Percentiles rank a stretch among this genome's conserved stretches.
Conservation (phyloP, 2,113 vertebrate genomes). For the Chaetops frenatus region DNA sequence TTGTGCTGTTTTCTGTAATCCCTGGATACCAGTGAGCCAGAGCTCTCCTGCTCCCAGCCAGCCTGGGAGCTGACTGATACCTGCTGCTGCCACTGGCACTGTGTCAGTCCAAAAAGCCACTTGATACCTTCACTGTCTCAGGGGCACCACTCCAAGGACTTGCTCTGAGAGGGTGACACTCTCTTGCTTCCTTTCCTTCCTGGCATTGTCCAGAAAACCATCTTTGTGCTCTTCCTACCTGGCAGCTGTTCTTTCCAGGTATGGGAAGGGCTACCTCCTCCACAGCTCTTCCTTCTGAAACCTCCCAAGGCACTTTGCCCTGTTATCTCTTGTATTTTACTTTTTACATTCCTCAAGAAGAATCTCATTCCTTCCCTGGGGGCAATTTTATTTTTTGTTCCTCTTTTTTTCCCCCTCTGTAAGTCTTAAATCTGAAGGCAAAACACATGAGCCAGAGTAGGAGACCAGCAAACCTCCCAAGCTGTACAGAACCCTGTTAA, state of each 20-base stretch:
- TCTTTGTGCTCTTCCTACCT: not conserved
- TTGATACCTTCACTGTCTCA: not conserved
- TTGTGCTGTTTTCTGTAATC: not conserved
- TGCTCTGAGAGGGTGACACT: not conserved
- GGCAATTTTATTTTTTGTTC: not conserved
- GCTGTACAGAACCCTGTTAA: not conserved
- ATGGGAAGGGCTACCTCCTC: not conserved
- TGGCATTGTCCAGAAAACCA: not conserved
- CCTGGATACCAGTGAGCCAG: not conserved
- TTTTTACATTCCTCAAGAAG: not conserved
- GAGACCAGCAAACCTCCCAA: not conserved
- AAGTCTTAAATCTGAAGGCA: not conserved
- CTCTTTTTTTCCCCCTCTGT: rapidly evolving
- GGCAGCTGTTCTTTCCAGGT: not conserved
- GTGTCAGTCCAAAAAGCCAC: not conserved
- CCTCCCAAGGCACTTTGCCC: not conserved
- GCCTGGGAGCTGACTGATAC: not conserved
- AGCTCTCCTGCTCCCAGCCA: not conserved
- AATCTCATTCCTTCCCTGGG: not conserved
- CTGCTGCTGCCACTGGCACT: not conserved
- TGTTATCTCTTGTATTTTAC: not conserved
- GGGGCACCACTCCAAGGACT: not conserved
- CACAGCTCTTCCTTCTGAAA: not conserved
- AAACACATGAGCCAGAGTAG: not conserved
- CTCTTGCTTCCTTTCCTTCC: not conserved